A percentile compares a stretch with the other conserved stretches of the same genome.
These are phyloP conservation scores for Megaceryle torquata DNA, from an alignment of 2,113 vertebrate genomes.

Conservation along the genomic window DNA sequence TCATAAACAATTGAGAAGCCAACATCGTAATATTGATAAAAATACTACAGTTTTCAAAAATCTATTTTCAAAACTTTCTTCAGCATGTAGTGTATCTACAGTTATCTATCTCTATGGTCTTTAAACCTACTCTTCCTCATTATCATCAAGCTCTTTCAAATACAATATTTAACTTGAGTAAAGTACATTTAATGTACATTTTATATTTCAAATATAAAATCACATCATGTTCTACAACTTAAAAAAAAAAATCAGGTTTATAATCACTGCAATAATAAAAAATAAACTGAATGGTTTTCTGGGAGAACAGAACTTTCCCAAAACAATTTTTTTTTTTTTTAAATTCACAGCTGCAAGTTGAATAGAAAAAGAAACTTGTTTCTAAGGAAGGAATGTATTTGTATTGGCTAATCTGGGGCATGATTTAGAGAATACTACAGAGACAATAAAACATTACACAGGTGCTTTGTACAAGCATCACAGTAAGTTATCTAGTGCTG, in stretches of 20 bases:
- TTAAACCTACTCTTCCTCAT: neutral
- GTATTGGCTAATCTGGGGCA: neutral
- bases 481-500: neutral
- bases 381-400: neutral
- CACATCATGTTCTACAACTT: neutral
- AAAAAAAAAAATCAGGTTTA: neutral
- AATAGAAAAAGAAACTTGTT: slow-evolving; percentile 9
- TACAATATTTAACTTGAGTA: neutral
- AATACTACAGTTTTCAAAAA: neutral
- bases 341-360: slow-evolving; percentile 6
- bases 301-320: neutral
- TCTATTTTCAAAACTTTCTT: neutral
- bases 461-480: neutral
- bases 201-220: neutral
- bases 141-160: neutral
- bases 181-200: neutral
- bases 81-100: neutral
- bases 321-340: neutral
- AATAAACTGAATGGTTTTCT: neutral
- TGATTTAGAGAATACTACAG: neutral
- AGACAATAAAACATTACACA: neutral
- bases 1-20: neutral
- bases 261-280: neutral
- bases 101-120: neutral
- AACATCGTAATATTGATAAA: neutral